Base-by-base conservation (phyloP, 2,888 invertebrate genomes). In the Drosophila kokeensis region DNA sequence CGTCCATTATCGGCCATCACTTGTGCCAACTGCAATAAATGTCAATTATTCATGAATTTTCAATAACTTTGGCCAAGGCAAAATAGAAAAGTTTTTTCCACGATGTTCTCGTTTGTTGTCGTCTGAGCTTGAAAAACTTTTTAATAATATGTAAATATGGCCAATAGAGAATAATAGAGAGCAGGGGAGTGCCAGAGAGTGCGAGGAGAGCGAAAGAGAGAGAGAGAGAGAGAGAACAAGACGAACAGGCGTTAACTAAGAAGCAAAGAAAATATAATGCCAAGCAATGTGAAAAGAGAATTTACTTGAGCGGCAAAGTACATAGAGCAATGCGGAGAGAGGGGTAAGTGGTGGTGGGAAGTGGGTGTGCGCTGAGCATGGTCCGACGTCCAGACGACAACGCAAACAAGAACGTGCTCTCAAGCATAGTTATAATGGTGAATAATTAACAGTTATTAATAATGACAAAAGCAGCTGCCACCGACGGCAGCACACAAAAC, bases 361-460 rank as follows among this genome's bases (percentile, higher is more conserved):
- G 34, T 36, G 38, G 29, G 8, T 27, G 38, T 29, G 45, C 21
- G 24, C 7, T 2, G 42, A 6, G 18, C 6, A n/a, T 45, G 29
- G 11, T 1, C n/a, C 24, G 45, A 27, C 27, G 49, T 29, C 40
- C 38, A 59, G 74, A 72, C 69, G 68, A 70, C 74, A 74, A 72
- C 73, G 73, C 79, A 66, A 74, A 79, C 69, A 78, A 70, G 72
- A 67, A 74, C 87, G 83, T 84, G 81, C 77, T 77, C 68, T 61
- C 59, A 59, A 71, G 71, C 78, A 76, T 74, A 79, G 83, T 77
- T 85, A 72, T 79, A 79, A 82, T 87, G 91, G 91, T 91, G 90
- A 92, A 92, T 91, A 91, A 91, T 91, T 91, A 91, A 92, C 91
- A 90, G 91, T 90, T 91, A 91, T 92, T 91, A 91, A 91, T 91